Percentiles rank a stretch among this genome's conserved stretches.
phyloP scores from a whole-genome alignment of 1,140 invertebrate species.

The Dufourea novaeangliae region DNA sequence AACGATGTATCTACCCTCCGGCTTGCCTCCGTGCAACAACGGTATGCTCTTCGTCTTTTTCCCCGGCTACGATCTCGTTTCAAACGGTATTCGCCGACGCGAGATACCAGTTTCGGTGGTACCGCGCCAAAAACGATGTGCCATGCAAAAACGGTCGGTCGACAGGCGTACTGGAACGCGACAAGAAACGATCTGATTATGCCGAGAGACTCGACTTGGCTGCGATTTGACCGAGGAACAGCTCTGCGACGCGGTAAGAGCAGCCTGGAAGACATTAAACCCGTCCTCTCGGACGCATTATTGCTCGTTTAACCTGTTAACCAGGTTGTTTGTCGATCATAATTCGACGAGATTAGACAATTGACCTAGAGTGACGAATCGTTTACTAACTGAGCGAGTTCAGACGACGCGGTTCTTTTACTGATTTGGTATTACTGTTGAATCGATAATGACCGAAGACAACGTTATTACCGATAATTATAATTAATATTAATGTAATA shows the following conservation, averaged over 20 bases:
- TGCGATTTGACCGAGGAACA: background rate
- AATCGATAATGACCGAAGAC: too few species aligned
- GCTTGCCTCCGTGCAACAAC: background rate
- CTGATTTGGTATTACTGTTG: too few species aligned
- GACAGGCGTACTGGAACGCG: background rate
- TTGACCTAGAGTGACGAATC: too few species aligned
- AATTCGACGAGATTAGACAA: too few species aligned
- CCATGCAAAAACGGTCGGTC: slow-evolving; percentile 18
- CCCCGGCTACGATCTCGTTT: slow-evolving; percentile 19
- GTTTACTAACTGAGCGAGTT: too few species aligned
- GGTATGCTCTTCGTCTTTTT: slow-evolving; percentile 1
- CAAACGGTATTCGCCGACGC: background rate
- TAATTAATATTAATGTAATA: too few species aligned
- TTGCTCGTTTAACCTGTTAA: too few species aligned
- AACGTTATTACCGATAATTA: too few species aligned
- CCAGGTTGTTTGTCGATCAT: too few species aligned
- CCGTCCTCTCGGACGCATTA: background rate
- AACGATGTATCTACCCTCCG: background rate
- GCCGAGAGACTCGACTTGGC: slow-evolving; percentile 8
- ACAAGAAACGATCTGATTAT: slow-evolving; percentile 54
- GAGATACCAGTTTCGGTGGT: slow-evolving; percentile 32
- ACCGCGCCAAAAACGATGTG: slow-evolving; percentile 9
- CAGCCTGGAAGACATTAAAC: background rate
- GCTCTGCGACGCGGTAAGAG: background rate
- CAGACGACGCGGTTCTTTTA: too few species aligned